These are phyloP conservation scores for Agrochola lota DNA, from an alignment of 2,888 invertebrate species.

Conservation along the genomic window DNA sequence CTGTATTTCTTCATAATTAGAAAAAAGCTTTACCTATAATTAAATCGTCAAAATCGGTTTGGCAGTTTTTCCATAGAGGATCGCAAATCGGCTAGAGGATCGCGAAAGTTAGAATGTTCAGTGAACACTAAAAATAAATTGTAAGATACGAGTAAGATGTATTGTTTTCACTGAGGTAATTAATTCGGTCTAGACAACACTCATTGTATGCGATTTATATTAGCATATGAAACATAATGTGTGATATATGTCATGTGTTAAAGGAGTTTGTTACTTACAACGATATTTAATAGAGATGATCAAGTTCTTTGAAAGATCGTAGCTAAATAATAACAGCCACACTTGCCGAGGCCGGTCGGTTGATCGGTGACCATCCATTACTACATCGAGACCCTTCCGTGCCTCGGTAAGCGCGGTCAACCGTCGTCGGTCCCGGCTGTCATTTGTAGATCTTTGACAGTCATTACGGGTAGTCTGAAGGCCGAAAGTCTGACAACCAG, in stretches of 20 bases:
- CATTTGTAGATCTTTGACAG: background rate
- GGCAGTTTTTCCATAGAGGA: background rate
- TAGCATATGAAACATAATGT: background rate
- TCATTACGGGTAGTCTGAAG: background rate
- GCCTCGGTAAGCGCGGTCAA: background rate
- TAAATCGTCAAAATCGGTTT: background rate
- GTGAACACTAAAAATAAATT: background rate
- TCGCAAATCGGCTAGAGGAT: background rate
- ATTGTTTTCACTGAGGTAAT: constrained; percentile 20
- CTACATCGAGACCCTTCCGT: background rate
- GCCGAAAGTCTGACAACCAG: background rate
- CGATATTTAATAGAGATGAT: background rate
- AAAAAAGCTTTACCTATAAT: background rate
- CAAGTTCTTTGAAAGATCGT: background rate
- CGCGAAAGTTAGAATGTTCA: background rate
- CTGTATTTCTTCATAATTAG: no score
- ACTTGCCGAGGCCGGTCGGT: background rate
- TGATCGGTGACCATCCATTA: background rate
- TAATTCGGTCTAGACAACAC: constrained; percentile 18
- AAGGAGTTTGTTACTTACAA: background rate
- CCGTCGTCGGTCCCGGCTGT: background rate
- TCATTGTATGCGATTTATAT: constrained; percentile 13
- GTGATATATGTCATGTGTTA: background rate
- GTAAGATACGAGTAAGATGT: background rate
- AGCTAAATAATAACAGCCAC: background rate